phyloP scores from a whole-genome alignment of 1,140 invertebrate species.

The Drosophila teissieri region DNA sequence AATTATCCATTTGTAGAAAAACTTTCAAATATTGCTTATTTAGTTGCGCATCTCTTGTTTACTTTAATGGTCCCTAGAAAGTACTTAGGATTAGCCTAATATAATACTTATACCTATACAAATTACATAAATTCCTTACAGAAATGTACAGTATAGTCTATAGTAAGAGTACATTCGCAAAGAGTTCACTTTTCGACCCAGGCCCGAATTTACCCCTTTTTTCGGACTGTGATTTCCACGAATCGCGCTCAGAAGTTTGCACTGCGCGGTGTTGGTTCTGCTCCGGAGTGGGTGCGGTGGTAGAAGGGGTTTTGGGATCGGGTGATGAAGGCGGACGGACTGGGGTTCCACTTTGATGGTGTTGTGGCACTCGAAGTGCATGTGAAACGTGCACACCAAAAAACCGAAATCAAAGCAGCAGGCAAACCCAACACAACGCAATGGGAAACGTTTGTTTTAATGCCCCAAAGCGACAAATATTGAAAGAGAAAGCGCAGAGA shows the following conservation, averaged over 20 bases:
- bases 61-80: too few relatives aligned
- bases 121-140: too few relatives aligned
- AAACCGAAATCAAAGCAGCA: conserved; percentile 45
- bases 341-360: conserved; percentile 38
- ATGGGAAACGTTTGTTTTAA: conserved; percentile 80
- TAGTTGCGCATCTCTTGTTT: too few relatives aligned
- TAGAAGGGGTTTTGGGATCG: background rate
- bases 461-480: conserved; percentile 81
- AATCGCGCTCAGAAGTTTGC: conserved; percentile 64
- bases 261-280: conserved; percentile 30
- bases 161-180: conserved; percentile 18
- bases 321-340: conserved; percentile 1
- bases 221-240: conserved; percentile 71
- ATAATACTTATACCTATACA: too few relatives aligned
- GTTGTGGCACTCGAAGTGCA: conserved; percentile 69
- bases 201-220: conserved; percentile 39
- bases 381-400: conserved; percentile 61
- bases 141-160: background rate
- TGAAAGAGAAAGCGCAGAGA: conserved; percentile 47
- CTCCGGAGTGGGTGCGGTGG: conserved; percentile 21
- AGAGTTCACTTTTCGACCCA: conserved; percentile 10
- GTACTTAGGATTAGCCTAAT: too few relatives aligned
- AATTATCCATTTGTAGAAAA: too few relatives aligned
- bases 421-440: conserved; percentile 66
- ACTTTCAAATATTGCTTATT: too few relatives aligned